phyloP scores from a whole-genome alignment of 2,113 vertebrate species.

The Oreochromis niloticus region DNA sequence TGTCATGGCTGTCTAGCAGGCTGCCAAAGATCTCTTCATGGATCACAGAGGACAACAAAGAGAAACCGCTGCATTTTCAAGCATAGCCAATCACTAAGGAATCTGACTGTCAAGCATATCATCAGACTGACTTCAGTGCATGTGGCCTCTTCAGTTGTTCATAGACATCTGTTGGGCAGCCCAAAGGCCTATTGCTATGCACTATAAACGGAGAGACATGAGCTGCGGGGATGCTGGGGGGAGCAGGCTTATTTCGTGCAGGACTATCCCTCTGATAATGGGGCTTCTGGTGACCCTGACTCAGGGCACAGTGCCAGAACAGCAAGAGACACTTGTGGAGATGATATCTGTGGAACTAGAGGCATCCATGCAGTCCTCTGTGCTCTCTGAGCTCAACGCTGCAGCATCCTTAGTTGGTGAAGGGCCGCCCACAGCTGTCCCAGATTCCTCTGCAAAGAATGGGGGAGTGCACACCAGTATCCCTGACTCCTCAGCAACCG shows the following conservation, averaged over 20 bases:
- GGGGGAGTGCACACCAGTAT: constrained; percentile 75
- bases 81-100: constrained; percentile 37
- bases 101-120: constrained; percentile 34
- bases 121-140: constrained; percentile 55
- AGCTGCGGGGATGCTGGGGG: constrained; percentile 29
- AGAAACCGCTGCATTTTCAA: constrained; percentile 43
- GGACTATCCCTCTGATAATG: constrained; percentile 76
- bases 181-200: constrained; percentile 71
- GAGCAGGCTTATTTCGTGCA: constrained; percentile 66
- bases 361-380: constrained; percentile 87
- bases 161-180: constrained; percentile 48
- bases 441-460: constrained; percentile 72
- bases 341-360: constrained; percentile 82
- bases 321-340: constrained; percentile 74
- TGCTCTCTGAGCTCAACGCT: constrained; percentile 79
- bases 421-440: constrained; percentile 72
- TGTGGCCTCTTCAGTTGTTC: constrained; percentile 59
- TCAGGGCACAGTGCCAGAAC: constrained; percentile 70
- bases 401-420: constrained; percentile 44
- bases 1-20: constrained; percentile 55
- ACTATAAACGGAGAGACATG: constrained; percentile 58
- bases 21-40: constrained; percentile 62
- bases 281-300: constrained; percentile 67
- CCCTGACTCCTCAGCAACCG: constrained; percentile 82
- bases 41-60: constrained; percentile 52